Base-by-base conservation (phyloP, 2,888 invertebrate genomes). In the Allolobophora icterica region DNA sequence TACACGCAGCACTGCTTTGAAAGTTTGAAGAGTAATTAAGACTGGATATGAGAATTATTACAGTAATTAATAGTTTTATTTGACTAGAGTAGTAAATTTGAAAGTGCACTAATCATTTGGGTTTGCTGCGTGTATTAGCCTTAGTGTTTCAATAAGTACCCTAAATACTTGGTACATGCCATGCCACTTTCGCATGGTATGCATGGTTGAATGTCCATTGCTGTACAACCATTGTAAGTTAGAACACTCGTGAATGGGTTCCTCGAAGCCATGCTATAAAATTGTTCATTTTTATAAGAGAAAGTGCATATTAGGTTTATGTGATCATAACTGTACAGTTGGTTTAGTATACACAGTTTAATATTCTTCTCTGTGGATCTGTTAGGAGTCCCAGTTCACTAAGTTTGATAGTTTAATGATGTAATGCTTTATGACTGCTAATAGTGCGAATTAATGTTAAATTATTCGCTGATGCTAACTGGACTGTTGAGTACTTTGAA, bases 21-120 rank as follows among this genome's bases (percentile, higher is more conserved):
- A 71, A 71, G 71, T 71, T 52, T 71, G 71, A 71, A n/a, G 30
- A 71, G 71, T n/a, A 71, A 71, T 71, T 71, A 71, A 71, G n/a
- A 71, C 71, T 71, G 71, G 71, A 71, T 71, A 71, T 71, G 71
- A 71, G n/a, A 71, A 71, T 71, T n/a, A 71, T 71, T 71, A 71
- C n/a, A 71, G n/a, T 71, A 71, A n/a, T 71, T 71, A 52, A 52
- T 71, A n/a, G 71, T 71, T 71, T 71, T 71, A 71, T 71, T 71
- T 71, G 30, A 71, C 30, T 71, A n/a, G 71, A 71, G 71, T n/a
- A 71, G 71, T 71, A 5, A n/a, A 71, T 71, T 71, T 71, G 71
- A 71, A 71, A 71, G n/a, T 71, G 30, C 13, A n/a, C 71, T n/a
- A n/a, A n/a, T n/a, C n/a, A 13, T 30, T 71, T 71, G 71, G 30